Evolutionary conservation across 1,140 invertebrate species (phyloP).

Genomic region (Phthorimaea operculella): DNA sequence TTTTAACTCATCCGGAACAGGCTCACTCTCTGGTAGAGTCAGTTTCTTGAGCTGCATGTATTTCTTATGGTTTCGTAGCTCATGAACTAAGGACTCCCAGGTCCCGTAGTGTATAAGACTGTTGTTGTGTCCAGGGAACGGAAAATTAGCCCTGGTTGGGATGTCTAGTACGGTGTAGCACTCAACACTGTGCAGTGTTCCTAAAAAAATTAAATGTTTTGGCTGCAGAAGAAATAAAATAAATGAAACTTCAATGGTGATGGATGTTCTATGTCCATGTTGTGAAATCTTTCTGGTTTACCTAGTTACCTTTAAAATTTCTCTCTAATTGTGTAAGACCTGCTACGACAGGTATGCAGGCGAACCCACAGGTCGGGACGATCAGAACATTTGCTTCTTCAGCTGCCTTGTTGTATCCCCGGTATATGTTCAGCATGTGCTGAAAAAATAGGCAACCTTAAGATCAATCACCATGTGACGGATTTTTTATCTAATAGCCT

Average conservation of each 20-base stretch:
- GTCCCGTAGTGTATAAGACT: constrained; percentile 70
- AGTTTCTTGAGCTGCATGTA: constrained; percentile 68
- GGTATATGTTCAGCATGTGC: constrained; percentile 87
- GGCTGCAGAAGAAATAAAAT: too few relatives aligned
- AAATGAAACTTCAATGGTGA: too few relatives aligned
- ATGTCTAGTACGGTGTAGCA: constrained; percentile 70
- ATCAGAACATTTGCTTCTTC: constrained; percentile 82
- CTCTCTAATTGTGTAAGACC: constrained; percentile 80
- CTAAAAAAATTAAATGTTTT: constrained; percentile 39
- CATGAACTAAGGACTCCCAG: constrained; percentile 62
- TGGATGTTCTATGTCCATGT: too few relatives aligned
- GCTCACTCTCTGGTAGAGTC: constrained; percentile 33
- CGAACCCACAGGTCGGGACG: constrained; percentile 91
- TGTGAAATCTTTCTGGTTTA: too few relatives aligned
- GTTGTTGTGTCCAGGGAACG: constrained; percentile 59
- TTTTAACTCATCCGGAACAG: constrained; percentile 18
- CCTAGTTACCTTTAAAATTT: constrained; percentile 74
- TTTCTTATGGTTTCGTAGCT: constrained; percentile 71
- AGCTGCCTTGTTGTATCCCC: constrained; percentile 82
- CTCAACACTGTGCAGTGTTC: constrained; percentile 78
- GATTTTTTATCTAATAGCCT: too few relatives aligned
- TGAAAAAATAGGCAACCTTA: constrained; percentile 42
- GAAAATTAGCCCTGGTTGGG: constrained; percentile 34
- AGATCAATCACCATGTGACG: too few relatives aligned
- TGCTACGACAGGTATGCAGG: constrained; percentile 85